Evolutionary conservation across 1,140 invertebrate species (phyloP).

Genomic region (Adoxophyes honmai): DNA sequence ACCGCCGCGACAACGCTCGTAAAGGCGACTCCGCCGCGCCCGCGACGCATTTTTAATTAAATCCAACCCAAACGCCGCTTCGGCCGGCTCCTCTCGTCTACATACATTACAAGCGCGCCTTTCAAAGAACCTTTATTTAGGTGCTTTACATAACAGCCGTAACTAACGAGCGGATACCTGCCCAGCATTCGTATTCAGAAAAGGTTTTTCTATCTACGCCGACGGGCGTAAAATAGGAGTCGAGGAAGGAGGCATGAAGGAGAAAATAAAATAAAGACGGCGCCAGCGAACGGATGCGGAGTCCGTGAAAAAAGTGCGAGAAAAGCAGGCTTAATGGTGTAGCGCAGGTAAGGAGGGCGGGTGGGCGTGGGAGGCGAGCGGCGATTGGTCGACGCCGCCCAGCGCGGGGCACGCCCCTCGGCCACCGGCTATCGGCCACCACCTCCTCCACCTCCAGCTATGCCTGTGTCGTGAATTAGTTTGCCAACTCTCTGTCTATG

Average conservation of each 20-base stretch:
- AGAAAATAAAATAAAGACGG: slow-evolving; percentile 76
- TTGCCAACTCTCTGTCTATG: slow-evolving; percentile 75
- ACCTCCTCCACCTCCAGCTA: slow-evolving; percentile 65
- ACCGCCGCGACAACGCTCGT: slow-evolving; percentile 42
- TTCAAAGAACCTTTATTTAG: slow-evolving; percentile 67
- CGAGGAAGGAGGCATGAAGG: slow-evolving; percentile 71
- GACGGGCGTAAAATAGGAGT: slow-evolving; percentile 72
- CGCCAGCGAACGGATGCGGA: slow-evolving; percentile 66
- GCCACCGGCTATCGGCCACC: slow-evolving; percentile 62
- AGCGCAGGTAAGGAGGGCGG: slow-evolving; percentile 72
- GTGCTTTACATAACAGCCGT: slow-evolving; percentile 65
- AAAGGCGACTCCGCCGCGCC: slow-evolving; percentile 33
- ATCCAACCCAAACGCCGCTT: not conserved
- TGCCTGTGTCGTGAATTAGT: slow-evolving; percentile 76
- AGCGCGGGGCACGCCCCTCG: slow-evolving; percentile 59
- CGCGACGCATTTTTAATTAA: slow-evolving; percentile 34
- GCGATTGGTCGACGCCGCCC: slow-evolving; percentile 71
- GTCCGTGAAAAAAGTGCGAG: slow-evolving; percentile 71
- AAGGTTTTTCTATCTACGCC: slow-evolving; percentile 70
- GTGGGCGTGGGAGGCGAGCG: slow-evolving; percentile 51
- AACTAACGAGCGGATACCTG: slow-evolving; percentile 72
- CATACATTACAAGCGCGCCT: slow-evolving; percentile 20
- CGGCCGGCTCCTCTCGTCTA: slow-evolving; percentile 9
- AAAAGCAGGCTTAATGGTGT: slow-evolving; percentile 67
- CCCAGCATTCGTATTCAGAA: slow-evolving; percentile 73